Evolutionary conservation across 2,797 vertebrate genomes (phyloP), one percentile per base, ranked within the genome.

Genomic region (Picus viridis): DNA sequence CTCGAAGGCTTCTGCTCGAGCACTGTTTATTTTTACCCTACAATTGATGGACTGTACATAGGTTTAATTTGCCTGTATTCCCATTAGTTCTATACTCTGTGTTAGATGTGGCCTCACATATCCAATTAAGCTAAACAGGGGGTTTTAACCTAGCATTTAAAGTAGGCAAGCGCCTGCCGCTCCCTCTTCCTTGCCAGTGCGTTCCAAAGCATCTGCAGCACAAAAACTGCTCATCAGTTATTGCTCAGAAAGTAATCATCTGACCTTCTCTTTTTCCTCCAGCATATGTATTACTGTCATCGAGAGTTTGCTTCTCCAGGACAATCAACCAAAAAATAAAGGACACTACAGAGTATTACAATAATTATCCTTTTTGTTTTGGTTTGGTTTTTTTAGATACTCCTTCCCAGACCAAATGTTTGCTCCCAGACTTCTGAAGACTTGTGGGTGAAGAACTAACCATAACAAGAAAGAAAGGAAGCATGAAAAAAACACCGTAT

Each of bases 11-110:
- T 86, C 83, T 88, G 56, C 75, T 88, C 56, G 61, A 90, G 51
- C 34, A 53, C 23, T 91, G 64, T 79, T 94, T 86, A 92, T 86
- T 95, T 94, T 89, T 93, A 94, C 59, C 77, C 77, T 86, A 30
- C 41, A 79, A 41, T 1, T 94, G 85, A 94, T 43, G 27, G 63
- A 83, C 7, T 70, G 70, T 57, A 70, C 59, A 32, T 9, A 70
- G 30, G 47, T 92, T 88, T 83, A 59, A 80, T 75, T 41, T 63
- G 43, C 24, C 79, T 18, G 8, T 36, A 73, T 74, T 77, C 68
- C 45, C n/a, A 47, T 71, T 83, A 88, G 27, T 86, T 91, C 45
- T 72, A 26, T 58, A 63, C 12, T 41, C 62, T 29, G 16, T 18
- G n/a, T 72, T 59, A 78, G 58, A 45, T 67, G 74, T 89, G 67